Evolutionary conservation across 2,888 invertebrate genomes (phyloP).

Genomic region (Altica lythri): DNA sequence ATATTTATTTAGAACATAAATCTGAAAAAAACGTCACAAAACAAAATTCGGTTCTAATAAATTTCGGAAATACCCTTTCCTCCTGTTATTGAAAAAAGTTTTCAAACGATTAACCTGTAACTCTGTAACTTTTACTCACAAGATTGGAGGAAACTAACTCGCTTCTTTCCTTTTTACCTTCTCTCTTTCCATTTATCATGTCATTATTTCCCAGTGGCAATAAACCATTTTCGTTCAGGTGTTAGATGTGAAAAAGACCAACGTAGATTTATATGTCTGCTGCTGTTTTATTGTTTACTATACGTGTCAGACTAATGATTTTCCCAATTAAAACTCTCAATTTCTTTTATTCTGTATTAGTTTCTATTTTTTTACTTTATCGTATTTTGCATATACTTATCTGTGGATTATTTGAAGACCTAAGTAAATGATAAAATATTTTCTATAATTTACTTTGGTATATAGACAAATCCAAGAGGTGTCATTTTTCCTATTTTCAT

Average conservation of each 20-base stretch:
- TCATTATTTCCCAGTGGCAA: conserved; percentile 6
- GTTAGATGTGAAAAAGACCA: neutral
- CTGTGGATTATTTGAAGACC: too few relatives aligned
- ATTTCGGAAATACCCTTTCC: conserved; percentile 6
- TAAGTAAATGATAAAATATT: too few relatives aligned
- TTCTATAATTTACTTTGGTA: too few relatives aligned
- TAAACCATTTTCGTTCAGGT: conserved; percentile 14
- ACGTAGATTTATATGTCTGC: conserved; percentile 7
- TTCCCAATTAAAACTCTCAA: neutral
- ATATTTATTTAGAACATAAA: too few relatives aligned
- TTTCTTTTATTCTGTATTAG: too few relatives aligned
- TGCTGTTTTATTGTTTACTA: conserved; percentile 10
- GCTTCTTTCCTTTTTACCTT: conserved; percentile 6
- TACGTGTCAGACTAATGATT: conserved; percentile 2
- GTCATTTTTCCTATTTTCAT: too few relatives aligned
- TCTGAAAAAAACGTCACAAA: too few relatives aligned
- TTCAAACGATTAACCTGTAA: conserved; percentile 18
- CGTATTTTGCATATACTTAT: too few relatives aligned
- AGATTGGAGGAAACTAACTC: conserved; percentile 10
- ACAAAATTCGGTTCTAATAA: conserved; percentile 1
- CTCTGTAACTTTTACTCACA: conserved; percentile 16
- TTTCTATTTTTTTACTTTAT: too few relatives aligned
- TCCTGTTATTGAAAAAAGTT: conserved; percentile 18
- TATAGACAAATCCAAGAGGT: too few relatives aligned
- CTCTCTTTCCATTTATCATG: conserved; percentile 12